phyloP scores from a whole-genome alignment of 2,797 vertebrate genomes.

The Menidia menidia region DNA sequence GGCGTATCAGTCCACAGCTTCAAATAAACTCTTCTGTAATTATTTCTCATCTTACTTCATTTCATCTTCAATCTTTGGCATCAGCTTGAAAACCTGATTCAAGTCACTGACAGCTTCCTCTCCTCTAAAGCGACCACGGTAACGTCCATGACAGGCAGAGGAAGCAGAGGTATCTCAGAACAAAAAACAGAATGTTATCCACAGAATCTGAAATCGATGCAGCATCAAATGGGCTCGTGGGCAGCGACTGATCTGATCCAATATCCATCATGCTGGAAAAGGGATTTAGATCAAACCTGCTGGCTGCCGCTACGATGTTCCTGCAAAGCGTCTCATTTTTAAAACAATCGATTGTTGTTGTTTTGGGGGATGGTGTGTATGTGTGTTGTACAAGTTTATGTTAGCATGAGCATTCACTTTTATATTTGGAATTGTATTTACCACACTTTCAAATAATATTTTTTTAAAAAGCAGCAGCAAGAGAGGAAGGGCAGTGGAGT shows the following conservation, averaged over 20 bases:
- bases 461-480: background rate
- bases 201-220: constrained; percentile 55
- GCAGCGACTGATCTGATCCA: constrained; percentile 61
- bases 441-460: constrained; percentile 1
- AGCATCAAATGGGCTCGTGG: constrained; percentile 59
- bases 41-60: background rate
- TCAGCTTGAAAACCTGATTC: constrained; percentile 28
- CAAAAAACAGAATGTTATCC: constrained; percentile 45
- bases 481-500: background rate
- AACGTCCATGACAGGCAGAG: constrained; percentile 33
- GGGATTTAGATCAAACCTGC: constrained; percentile 62
- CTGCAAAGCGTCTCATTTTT: constrained; percentile 36
- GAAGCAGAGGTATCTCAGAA: constrained; percentile 26
- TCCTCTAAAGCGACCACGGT: constrained; percentile 44
- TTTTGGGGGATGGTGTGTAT: constrained; percentile 35
- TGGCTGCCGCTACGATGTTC: constrained; percentile 42
- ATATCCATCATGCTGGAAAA: constrained; percentile 57
- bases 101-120: constrained; percentile 22
- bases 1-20: constrained; percentile 10
- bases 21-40: constrained; percentile 7
- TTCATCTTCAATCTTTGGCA: background rate
- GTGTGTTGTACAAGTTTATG: background rate
- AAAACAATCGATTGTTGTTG: constrained; percentile 39
- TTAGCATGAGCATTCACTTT: constrained; percentile 1
- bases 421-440: background rate